Evolutionary conservation across 2,888 invertebrate species (phyloP).

Genomic region (Lepetodrilus schrolli): DNA sequence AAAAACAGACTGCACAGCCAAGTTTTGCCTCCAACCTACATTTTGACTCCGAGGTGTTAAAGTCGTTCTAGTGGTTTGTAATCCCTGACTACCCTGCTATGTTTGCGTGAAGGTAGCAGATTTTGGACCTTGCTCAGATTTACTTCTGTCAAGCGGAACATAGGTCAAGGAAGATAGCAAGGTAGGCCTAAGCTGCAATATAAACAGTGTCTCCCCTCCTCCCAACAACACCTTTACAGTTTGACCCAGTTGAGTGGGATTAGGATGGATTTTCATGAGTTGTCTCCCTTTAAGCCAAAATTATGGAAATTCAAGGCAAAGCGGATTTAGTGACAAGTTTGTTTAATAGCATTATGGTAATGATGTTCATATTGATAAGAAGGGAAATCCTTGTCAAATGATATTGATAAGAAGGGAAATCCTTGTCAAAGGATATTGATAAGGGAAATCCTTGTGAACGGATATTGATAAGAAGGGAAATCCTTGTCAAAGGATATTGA

Average conservation of each 20-base stretch:
- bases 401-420: neutral
- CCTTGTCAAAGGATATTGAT: too few species aligned
- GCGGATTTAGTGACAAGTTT: too few species aligned
- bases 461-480: too few species aligned
- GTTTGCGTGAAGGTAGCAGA: neutral
- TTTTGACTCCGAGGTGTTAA: neutral
- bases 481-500: too few species aligned
- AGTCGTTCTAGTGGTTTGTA: neutral
- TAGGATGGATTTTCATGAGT: neutral
- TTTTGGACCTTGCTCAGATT: neutral
- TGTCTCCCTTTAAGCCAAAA: conserved; percentile 4
- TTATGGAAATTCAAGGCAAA: too few species aligned
- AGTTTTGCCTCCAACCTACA: too few species aligned
- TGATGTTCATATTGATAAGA: too few species aligned
- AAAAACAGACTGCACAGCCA: too few species aligned
- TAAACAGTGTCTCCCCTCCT: neutral
- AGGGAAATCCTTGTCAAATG: neutral
- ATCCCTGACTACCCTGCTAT: neutral
- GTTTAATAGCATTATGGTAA: too few species aligned
- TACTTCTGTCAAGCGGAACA: conserved; percentile 17
- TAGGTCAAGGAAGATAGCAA: conserved; percentile 6
- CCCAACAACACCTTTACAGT: neutral
- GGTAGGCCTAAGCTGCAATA: neutral
- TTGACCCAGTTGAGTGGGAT: neutral
- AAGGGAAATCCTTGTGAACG: too few species aligned